These are phyloP conservation scores for Drosophila rellima DNA, from an alignment of 2,888 invertebrate genomes.

Conservation along the genomic window DNA sequence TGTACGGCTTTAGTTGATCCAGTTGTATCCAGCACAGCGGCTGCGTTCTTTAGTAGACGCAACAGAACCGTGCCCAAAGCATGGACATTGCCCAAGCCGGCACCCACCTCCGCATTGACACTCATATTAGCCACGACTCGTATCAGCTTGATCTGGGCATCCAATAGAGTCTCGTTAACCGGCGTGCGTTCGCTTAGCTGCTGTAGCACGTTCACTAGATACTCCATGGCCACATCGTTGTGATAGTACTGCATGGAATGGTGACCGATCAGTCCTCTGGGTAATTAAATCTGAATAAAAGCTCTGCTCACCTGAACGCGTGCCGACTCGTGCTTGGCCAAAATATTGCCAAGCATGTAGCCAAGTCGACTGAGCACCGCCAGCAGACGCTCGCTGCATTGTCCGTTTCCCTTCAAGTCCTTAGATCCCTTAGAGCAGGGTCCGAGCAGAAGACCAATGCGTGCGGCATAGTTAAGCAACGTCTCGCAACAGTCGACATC, in stretches of 20 bases:
- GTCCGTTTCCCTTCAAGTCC: slow-evolving; percentile 6
- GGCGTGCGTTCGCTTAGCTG: slow-evolving; percentile 86
- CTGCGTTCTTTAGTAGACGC: slow-evolving; percentile 69
- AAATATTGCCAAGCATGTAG: slow-evolving; percentile 94
- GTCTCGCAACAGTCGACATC: slow-evolving; percentile 90
- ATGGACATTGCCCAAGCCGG: slow-evolving; percentile 87
- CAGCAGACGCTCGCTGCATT: slow-evolving; percentile 80
- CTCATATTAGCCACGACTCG: slow-evolving; percentile 95
- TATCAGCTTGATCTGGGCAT: slow-evolving; percentile 86
- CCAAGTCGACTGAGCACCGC: slow-evolving; percentile 88
- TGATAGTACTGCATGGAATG: slow-evolving; percentile 86
- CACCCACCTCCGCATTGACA: slow-evolving; percentile 91
- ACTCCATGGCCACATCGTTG: slow-evolving; percentile 87
- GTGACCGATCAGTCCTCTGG: neutral
- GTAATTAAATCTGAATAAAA: neutral
- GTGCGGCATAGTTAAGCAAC: slow-evolving; percentile 87
- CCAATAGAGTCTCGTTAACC: slow-evolving; percentile 83
- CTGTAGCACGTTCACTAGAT: slow-evolving; percentile 86
- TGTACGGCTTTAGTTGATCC: slow-evolving; percentile 33
- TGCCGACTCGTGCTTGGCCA: slow-evolving; percentile 91
- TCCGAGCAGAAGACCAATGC: slow-evolving; percentile 85
- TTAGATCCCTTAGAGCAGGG: slow-evolving; percentile 74
- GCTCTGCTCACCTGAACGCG: slow-evolving; percentile 87
- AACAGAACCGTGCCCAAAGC: slow-evolving; percentile 85
- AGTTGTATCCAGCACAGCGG: neutral